These are phyloP conservation scores for Heteronetta atricapilla DNA, from an alignment of 2,113 vertebrate species.

Conservation along the genomic window DNA sequence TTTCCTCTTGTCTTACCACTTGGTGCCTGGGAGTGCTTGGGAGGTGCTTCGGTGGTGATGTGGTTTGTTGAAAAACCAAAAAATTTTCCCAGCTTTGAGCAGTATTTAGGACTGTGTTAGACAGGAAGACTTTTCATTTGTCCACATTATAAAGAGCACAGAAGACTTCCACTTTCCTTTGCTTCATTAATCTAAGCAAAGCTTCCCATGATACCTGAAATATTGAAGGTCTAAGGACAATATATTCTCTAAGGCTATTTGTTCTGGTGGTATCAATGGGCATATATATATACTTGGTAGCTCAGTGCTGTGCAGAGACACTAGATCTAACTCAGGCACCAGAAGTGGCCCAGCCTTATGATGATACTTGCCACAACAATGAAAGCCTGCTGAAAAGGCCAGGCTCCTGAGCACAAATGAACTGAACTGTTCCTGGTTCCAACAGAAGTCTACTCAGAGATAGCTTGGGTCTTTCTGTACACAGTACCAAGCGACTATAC, in stretches of 20 bases:
- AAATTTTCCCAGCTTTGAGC: neutral
- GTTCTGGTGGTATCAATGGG: neutral
- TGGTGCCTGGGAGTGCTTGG: too few species aligned
- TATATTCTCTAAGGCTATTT: neutral
- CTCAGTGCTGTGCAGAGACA: neutral
- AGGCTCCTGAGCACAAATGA: neutral
- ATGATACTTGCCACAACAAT: neutral
- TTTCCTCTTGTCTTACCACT: too few species aligned
- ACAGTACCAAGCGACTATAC: neutral
- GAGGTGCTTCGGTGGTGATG: too few species aligned
- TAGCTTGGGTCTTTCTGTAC: neutral
- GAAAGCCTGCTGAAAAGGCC: neutral
- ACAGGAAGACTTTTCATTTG: neutral
- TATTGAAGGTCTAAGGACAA: neutral
- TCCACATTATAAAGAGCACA: neutral
- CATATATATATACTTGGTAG: neutral
- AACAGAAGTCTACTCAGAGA: neutral
- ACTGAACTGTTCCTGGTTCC: neutral
- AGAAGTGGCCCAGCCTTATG: neutral
- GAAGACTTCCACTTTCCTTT: neutral
- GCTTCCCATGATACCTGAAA: neutral
- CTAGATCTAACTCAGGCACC: neutral
- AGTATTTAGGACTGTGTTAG: neutral
- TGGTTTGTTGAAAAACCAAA: neutral
- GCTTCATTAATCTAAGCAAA: neutral